These are phyloP conservation scores for Pandion haliaetus DNA, from an alignment of 2,113 vertebrate genomes.

Conservation along the genomic window DNA sequence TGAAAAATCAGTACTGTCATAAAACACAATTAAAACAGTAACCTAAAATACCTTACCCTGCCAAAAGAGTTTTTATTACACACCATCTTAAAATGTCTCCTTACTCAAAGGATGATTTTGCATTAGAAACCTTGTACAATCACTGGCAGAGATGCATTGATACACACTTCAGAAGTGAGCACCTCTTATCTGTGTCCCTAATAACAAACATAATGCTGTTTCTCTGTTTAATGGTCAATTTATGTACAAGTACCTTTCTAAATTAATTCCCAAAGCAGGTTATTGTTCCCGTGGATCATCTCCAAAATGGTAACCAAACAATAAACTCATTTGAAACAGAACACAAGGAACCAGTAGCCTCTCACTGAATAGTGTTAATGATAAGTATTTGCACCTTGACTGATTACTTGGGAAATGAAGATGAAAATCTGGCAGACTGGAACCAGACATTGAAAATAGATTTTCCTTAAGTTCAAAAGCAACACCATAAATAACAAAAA, in stretches of 20 bases:
- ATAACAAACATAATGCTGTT: background rate
- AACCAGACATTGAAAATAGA: constrained; percentile 55
- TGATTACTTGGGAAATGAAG: constrained; percentile 55
- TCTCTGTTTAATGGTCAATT: background rate
- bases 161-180: background rate
- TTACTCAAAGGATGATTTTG: background rate
- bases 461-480: constrained; percentile 61
- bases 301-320: constrained; percentile 24
- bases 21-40: background rate
- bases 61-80: background rate
- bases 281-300: constrained; percentile 35
- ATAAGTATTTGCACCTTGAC: constrained; percentile 54
- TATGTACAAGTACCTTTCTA: constrained; percentile 28
- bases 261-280: constrained; percentile 50
- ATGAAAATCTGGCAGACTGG: constrained; percentile 37
- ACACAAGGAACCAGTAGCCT: background rate
- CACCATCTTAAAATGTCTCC: background rate
- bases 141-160: rapidly evolving
- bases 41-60: background rate
- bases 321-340: background rate
- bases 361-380: constrained; percentile 33
- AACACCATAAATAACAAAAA: constrained; percentile 53
- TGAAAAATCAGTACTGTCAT: background rate
- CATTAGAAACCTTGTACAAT: background rate
- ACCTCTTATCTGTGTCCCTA: background rate